Evolutionary conservation across 2,888 invertebrate species (phyloP), one percentile per base, ranked within the genome.

Genomic region (Melanargia galathea): DNA sequence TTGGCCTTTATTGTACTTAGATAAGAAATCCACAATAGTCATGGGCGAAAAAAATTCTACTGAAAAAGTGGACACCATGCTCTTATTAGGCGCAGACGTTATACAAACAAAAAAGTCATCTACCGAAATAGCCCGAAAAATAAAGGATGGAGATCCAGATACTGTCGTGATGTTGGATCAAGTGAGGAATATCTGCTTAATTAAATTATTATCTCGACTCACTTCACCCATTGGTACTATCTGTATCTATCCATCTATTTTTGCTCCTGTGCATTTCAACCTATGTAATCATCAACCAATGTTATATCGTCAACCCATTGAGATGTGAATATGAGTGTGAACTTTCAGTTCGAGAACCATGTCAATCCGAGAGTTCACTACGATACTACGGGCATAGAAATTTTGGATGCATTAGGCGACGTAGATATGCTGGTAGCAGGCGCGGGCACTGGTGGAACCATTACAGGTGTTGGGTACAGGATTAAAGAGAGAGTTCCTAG

Each of bases 31-130:
- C 83, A 94, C 97, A 43, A 97, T 99, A 74, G 97, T 98, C 0
- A 97, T 98, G 95, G 97, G 98, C 0, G 96, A 97, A 80, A 98
- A 98, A 88, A 98, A 98, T 97, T 98, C 98, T 20, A 95, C 96
- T 75, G 99, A 99, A 84, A 99, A 99, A 90, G 97, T 97, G 2
- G 94, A 95, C 73, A 95, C 96, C 0, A 86, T 99, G 73, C 93
- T 93, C 69, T 95, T 96, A 0, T 92, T 99, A 16, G 99, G 99
- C 0, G 98, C 98, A 2, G 95, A 98, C 87, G 97, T 99, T 64
- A 94, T 98, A 11, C 93, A 98, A 58, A 98, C 7, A 4, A 74
- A 75, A 48, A 69, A 66, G 18, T 68, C 67, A 8, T 30, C 64
- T 2, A 60, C 60, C 2, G 70, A 70, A 30, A 62, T 72, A 18